Conservation (phyloP, 2,797 vertebrate genomes). For the Sciaenops ocellatus region DNA sequence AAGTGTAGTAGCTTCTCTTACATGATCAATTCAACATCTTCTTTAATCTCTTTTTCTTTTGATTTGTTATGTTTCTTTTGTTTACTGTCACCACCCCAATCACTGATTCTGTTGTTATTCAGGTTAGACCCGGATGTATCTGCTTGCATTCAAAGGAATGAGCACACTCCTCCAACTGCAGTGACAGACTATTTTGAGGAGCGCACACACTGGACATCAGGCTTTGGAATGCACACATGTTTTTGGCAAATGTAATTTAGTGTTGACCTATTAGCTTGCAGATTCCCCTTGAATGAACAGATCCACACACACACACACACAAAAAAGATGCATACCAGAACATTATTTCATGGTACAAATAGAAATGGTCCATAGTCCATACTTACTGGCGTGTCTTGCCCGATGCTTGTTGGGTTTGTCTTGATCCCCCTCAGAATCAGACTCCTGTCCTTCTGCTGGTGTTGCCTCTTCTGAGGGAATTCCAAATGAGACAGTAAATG, state of each 20-base stretch:
- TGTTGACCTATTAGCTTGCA: conserved; percentile 35
- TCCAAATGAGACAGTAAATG: conserved; percentile 91
- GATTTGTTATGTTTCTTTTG: conserved; percentile 11
- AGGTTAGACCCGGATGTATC: conserved; percentile 48
- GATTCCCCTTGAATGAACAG: conserved; percentile 25
- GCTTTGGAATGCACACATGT: conserved; percentile 68
- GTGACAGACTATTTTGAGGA: conserved; percentile 75
- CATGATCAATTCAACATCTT: background rate
- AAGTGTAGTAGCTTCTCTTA: background rate
- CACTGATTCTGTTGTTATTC: conserved; percentile 38
- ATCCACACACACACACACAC: background rate
- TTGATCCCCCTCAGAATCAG: conserved; percentile 88
- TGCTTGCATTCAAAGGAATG: conserved; percentile 64
- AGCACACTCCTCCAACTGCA: conserved; percentile 44
- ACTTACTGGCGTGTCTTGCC: conserved; percentile 96
- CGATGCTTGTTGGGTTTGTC: conserved; percentile 94
- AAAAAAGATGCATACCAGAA: background rate
- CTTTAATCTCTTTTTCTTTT: background rate
- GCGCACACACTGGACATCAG: conserved; percentile 48
- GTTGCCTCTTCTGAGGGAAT: conserved; percentile 87
- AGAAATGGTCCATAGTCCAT: conserved; percentile 37
- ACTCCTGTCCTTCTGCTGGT: conserved; percentile 86
- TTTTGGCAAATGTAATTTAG: conserved; percentile 57
- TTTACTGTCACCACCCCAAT: background rate
- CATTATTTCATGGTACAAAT: conserved; percentile 11